Percentiles rank a stretch among this genome's conserved stretches.
Evolutionary conservation across 2,888 invertebrate species (phyloP).

Genomic region (Andrena trimmerana): DNA sequence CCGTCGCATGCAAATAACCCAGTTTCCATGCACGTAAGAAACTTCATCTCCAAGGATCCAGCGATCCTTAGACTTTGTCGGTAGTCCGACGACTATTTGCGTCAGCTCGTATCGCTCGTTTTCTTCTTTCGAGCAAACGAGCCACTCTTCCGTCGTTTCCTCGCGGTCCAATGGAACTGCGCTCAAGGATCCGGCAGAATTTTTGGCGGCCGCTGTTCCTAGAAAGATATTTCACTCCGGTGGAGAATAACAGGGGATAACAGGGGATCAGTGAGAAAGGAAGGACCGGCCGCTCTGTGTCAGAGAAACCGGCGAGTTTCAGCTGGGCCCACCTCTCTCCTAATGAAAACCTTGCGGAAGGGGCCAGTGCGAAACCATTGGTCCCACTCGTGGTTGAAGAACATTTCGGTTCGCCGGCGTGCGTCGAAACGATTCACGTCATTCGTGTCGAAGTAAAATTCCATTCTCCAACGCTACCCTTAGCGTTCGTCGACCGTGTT

Average conservation of each 20-base stretch:
- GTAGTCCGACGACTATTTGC: neutral
- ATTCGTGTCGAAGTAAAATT: neutral
- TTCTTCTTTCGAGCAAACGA: neutral
- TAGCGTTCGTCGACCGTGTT: neutral
- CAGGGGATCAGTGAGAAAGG: too few species aligned
- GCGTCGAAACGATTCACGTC: neutral
- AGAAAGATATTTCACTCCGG: neutral
- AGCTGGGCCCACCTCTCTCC: neutral
- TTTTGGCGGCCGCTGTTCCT: neutral
- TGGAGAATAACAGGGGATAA: neutral
- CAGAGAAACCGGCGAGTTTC: neutral
- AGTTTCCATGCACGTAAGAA: neutral
- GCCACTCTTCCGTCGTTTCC: neutral
- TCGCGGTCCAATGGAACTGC: neutral
- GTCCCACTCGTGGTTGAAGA: neutral
- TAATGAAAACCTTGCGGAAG: neutral
- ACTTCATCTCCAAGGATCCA: neutral
- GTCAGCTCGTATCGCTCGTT: neutral
- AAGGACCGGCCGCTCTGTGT: neutral
- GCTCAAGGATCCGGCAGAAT: neutral
- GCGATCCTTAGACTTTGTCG: neutral
- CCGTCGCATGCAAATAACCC: neutral
- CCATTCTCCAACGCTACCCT: neutral
- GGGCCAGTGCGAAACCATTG: neutral
- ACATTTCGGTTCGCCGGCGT: neutral